Base-by-base conservation (phyloP, 2,888 invertebrate species). In the Aporophyla lueneburgensis region DNA sequence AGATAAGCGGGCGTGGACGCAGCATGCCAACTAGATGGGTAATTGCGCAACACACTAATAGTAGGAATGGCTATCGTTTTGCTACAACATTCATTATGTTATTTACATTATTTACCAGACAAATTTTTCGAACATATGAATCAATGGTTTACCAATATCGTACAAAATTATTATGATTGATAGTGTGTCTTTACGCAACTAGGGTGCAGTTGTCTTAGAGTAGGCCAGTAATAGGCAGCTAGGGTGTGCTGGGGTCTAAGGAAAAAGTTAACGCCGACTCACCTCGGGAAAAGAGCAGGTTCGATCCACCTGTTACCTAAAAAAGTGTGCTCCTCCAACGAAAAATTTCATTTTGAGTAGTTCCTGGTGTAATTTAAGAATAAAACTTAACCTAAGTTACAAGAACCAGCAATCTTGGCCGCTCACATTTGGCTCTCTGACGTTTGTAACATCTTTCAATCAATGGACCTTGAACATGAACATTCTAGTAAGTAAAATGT, bases 321-420 rank as follows among this genome's bases (percentile, higher is more conserved):
- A 63, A 74, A 77, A 40, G 33, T 54, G 21, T 70, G 53, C 58
- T 12, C 12, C 54, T 74, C 46, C 59, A 84, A 88, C 90, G 71
- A 81, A 87, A 80, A 90, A 90, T 92, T 91, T 91, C 90, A 93
- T 93, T 84, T 88, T 90, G 86, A 43, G 53, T 53, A 71, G 51
- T 72, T 83, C 76, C 78, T 78, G 81, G 69, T 74, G 46, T 49
- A 70, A 71, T 68, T 69, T 66, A 69, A 65, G 53, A 69, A 74
- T 71, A 81, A 78, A 77, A 86, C 79, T 78, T 76, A 85, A 74
- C 21, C 62, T 78, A 71, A 40, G 19, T 63, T 62, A 71, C 51
- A 81, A 62, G 69, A 79, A 70, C 53, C 58, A 58, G 56, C 43
- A 33, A 79, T 61, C 58, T 54, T 43, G 61, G 40, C 80, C 77